Evolutionary conservation across 2,113 vertebrate species (phyloP).

Genomic region (Cebidichthys violaceus): DNA sequence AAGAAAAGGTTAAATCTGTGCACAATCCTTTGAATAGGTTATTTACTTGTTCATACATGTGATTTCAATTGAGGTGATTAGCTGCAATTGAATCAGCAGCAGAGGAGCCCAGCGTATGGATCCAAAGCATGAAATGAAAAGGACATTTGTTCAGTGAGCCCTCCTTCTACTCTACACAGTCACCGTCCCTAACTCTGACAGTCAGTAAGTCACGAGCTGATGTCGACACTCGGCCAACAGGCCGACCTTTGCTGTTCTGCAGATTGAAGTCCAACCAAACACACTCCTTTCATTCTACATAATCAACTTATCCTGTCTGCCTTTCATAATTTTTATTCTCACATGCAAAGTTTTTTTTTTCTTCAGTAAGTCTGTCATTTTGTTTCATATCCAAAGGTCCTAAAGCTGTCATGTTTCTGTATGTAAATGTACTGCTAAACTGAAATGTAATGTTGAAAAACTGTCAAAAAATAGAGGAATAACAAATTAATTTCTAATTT

Average conservation of each 20-base stretch:
- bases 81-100: constrained; percentile 82
- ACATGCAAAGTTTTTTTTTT: constrained; percentile 34
- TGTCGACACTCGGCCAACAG: constrained; percentile 41
- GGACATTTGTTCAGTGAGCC: constrained; percentile 69
- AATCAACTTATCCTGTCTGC: constrained; percentile 55
- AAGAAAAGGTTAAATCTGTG: constrained; percentile 68
- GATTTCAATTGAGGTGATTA: constrained; percentile 85
- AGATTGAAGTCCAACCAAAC: constrained; percentile 42
- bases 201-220: constrained; percentile 77
- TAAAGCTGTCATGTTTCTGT: background rate
- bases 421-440: background rate
- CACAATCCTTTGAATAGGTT: constrained; percentile 58
- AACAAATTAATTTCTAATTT: background rate
- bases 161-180: constrained; percentile 39
- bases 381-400: constrained; percentile 19
- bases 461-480: background rate
- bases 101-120: constrained; percentile 66
- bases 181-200: constrained; percentile 59
- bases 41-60: constrained; percentile 80
- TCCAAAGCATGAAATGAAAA: constrained; percentile 79
- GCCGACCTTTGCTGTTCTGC: constrained; percentile 19
- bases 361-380: constrained; percentile 7
- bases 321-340: constrained; percentile 56
- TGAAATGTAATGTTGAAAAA: background rate
- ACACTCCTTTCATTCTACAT: constrained; percentile 36